These are phyloP conservation scores for Molossus molossus DNA, from an alignment of 2,797 vertebrate species.

Conservation along the genomic window DNA sequence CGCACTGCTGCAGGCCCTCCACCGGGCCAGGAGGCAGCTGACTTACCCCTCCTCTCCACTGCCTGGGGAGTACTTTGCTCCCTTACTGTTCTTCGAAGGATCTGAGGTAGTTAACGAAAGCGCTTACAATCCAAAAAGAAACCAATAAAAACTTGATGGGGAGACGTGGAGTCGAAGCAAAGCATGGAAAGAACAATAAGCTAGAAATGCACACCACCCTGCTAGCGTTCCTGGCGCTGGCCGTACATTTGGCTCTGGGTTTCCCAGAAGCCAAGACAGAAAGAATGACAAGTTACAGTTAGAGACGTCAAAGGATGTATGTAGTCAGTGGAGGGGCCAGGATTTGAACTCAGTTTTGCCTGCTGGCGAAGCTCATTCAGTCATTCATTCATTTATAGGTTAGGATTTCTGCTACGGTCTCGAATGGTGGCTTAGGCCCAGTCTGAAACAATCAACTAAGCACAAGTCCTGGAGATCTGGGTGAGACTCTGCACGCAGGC, in stretches of 20 bases:
- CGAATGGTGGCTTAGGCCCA: neutral
- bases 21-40: too few relatives aligned
- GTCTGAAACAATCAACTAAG: neutral
- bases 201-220: neutral
- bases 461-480: neutral
- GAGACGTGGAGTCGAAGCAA: neutral
- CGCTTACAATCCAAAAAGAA: conserved; percentile 33
- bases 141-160: conserved; percentile 34
- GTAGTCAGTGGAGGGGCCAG: neutral
- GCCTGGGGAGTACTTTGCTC: neutral
- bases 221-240: neutral
- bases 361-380: neutral
- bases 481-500: rapidly evolving
- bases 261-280: conserved; percentile 3
- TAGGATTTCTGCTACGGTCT: neutral
- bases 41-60: neutral
- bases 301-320: neutral
- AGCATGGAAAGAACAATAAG: neutral
- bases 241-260: neutral
- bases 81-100: conserved; percentile 55
- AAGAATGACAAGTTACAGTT: neutral
- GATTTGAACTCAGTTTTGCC: neutral
- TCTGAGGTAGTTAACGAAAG: conserved; percentile 68
- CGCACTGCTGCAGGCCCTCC: too few relatives aligned
- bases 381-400: neutral